Percentiles rank a stretch among this genome's conserved stretches.
Conservation (phyloP, 2,797 vertebrate genomes). For the Chelonia mydas region DNA sequence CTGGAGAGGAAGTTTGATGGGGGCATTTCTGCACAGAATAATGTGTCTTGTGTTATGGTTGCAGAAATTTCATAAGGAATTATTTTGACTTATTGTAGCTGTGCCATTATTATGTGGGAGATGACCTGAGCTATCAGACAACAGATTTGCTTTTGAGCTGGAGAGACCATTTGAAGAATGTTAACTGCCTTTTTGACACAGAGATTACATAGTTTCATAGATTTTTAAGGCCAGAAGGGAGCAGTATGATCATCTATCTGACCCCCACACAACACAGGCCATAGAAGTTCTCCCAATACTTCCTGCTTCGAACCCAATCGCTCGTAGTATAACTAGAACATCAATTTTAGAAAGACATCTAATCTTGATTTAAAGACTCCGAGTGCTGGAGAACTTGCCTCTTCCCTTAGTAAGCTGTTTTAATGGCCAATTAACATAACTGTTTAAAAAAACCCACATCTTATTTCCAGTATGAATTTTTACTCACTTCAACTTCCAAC, state of each 20-base stretch:
- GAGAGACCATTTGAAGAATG: background rate
- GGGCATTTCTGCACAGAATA: background rate
- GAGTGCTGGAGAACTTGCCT: background rate
- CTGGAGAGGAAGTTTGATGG: background rate
- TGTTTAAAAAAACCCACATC: background rate
- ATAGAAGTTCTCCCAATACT: constrained; percentile 7
- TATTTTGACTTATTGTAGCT: background rate
- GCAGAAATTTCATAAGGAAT: background rate
- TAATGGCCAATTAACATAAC: background rate
- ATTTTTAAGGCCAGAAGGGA: background rate
- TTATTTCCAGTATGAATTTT: background rate
- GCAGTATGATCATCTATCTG: background rate
- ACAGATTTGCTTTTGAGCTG: background rate
- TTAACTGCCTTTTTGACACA: background rate
- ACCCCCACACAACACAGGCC: background rate
- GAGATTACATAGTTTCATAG: background rate
- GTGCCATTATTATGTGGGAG: background rate
- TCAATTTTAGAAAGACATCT: constrained; percentile 38
- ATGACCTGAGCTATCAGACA: background rate
- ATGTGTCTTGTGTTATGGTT: background rate
- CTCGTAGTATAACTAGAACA: constrained; percentile 18
- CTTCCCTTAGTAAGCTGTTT: background rate
- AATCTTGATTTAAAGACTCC: background rate
- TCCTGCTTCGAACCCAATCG: background rate
- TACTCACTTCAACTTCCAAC: background rate